Base-by-base conservation (phyloP, 2,113 vertebrate genomes). In the Petrocephalus microphthalmus region DNA sequence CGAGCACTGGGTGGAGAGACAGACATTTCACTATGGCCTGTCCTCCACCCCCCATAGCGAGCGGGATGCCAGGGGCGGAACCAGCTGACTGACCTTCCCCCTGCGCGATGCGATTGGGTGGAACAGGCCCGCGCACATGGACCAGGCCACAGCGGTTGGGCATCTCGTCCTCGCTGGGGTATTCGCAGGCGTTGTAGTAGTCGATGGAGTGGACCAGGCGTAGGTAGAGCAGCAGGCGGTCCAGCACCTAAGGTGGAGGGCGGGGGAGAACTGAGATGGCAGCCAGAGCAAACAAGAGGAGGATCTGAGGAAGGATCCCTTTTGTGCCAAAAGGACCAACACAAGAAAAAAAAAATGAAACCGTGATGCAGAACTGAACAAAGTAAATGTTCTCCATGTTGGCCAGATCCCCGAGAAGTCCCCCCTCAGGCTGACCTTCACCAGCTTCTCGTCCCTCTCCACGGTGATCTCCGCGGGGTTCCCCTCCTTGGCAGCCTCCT, bases 151-250 rank as follows among this genome's bases (percentile, higher is more conserved):
- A 99, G 51, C 98, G 96, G 89, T 98, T 98, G 42, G 98, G 97
- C 98, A 99, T 99, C 91, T 98, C 97, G 3, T 98, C 97, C 93
- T 98, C 97, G 1, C 96, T 97, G n/a, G 96, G 95, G 90, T 98
- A 99, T 91, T 98, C 97, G 1, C 97, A 98, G 11, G 95, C 96
- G 92, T 98, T 98, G 89, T 98, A 98, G 89, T 97, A 98, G 89
- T 99, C 97, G 1, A 99, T 94, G 0, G 98, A 99, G 90, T 99
- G 98, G 2, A 99, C 97, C 0, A 99, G 93, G 19, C 98, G 97
- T 88, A 99, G 94, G 88, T 99, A 99, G 0, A 98, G 94, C 0
- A 98, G 89, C 0, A 99, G 94, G 60, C 96, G 96, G 92, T 99
- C 97, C 92, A 99, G 92, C 67, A 98, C 97, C 97, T 99, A 90